Conservation (phyloP, 2,797 vertebrate genomes). For the Karalla daura region DNA sequence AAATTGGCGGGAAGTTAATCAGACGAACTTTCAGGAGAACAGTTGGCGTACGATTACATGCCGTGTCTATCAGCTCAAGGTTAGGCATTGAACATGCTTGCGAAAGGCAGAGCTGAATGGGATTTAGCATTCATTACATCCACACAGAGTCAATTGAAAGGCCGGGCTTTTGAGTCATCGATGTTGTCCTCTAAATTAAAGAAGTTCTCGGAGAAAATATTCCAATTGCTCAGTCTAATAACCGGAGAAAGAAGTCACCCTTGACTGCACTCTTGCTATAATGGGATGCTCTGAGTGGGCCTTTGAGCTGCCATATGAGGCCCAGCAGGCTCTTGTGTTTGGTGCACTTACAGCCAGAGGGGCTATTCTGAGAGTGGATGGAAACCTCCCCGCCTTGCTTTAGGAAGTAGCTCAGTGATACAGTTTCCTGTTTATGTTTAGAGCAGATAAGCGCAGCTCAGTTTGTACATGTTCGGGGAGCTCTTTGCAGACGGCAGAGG, state of each 20-base stretch:
- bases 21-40: conserved; percentile 2
- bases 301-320: conserved; percentile 28
- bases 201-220: not conserved
- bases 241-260: conserved; percentile 1
- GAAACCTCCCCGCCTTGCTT: conserved; percentile 28
- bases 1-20: not conserved
- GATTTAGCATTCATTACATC: conserved; percentile 1
- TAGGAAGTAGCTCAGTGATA: conserved; percentile 55
- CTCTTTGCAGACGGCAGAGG: not conserved
- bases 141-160: not conserved
- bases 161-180: not conserved
- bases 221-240: conserved; percentile 12
- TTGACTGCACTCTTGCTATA: conserved; percentile 14
- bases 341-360: conserved; percentile 24
- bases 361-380: conserved; percentile 44
- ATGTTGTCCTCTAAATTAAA: conserved; percentile 1
- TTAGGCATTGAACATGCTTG: not conserved
- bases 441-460: conserved; percentile 43
- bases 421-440: conserved; percentile 68
- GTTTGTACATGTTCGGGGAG: conserved; percentile 15
- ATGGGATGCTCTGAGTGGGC: conserved; percentile 10
- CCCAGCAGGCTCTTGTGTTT: conserved; percentile 34
- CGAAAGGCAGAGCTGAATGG: not conserved
- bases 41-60: conserved; percentile 14
- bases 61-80: not conserved